Conservation (phyloP, 1,140 invertebrate species). For the Drosophila lini region DNA sequence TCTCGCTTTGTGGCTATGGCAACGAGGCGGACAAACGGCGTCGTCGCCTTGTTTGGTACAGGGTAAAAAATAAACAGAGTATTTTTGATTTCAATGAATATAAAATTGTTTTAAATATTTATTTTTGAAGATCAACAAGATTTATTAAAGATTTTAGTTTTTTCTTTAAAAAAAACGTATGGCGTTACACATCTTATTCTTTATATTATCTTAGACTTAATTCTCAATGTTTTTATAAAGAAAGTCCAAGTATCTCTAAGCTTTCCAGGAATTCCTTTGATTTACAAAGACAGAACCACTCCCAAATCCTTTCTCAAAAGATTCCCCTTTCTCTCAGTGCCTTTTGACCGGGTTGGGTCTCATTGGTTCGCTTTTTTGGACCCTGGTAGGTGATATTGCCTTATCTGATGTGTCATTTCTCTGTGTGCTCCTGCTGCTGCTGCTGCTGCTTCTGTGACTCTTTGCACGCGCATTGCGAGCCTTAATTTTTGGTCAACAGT, state of each 20-base stretch:
- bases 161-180: no score
- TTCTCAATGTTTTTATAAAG: background rate
- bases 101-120: background rate
- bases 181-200: background rate
- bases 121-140: no score
- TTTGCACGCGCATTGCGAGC: constrained; percentile 68
- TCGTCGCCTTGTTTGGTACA: constrained; percentile 39
- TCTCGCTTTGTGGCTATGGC: constrained; percentile 27
- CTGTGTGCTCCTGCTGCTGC: constrained; percentile 50
- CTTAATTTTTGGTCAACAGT: constrained; percentile 73
- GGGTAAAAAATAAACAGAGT: background rate
- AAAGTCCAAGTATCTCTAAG: background rate
- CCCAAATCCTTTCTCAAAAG: background rate
- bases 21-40: constrained; percentile 56
- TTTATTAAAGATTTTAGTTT: no score
- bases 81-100: no score
- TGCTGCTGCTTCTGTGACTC: constrained; percentile 67
- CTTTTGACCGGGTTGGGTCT: constrained; percentile 17
- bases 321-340: constrained; percentile 13
- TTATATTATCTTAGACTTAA: background rate
- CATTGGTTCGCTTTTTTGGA: constrained; percentile 21
- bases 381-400: constrained; percentile 77
- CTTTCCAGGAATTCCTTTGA: background rate
- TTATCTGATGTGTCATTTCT: constrained; percentile 83
- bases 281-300: accelerated